phyloP scores from a whole-genome alignment of 1,140 invertebrate genomes.

The Dryas iulia region DNA sequence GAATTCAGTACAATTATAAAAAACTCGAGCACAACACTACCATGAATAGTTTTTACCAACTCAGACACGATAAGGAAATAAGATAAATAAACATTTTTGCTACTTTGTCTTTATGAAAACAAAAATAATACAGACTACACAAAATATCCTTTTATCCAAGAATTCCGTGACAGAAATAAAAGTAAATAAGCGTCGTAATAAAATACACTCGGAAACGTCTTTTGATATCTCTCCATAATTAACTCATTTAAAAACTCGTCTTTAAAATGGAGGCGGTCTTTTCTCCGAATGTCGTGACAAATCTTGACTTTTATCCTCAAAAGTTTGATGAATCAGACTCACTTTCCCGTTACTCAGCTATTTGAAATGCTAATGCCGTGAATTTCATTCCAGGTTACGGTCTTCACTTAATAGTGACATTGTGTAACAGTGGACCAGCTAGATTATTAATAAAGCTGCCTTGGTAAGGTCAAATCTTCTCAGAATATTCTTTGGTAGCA shows the following conservation, averaged over 20 bases:
- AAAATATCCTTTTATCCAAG: background rate
- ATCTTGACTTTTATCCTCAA: slow-evolving; percentile 16
- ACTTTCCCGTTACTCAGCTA: slow-evolving; percentile 18
- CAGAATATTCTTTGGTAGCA: background rate
- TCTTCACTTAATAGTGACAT: slow-evolving; percentile 33
- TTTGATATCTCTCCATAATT: slow-evolving; percentile 10
- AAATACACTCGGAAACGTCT: background rate
- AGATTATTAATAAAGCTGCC: background rate
- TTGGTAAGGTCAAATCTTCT: background rate
- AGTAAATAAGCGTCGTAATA: background rate
- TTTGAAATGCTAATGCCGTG: slow-evolving; percentile 40
- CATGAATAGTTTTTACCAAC: too few species aligned
- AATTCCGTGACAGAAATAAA: background rate
- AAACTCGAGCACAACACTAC: too few species aligned
- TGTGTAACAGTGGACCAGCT: slow-evolving; percentile 22
- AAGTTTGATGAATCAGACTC: slow-evolving; percentile 33
- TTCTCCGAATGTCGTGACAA: slow-evolving; percentile 9
- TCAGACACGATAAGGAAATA: background rate
- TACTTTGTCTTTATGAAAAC: background rate
- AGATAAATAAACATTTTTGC: background rate
- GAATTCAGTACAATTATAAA: too few species aligned
- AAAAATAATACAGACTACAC: background rate
- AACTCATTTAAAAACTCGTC: slow-evolving; percentile 15
- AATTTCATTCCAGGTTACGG: slow-evolving; percentile 36
- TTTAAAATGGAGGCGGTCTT: background rate